Evolutionary conservation across 1,140 invertebrate species (phyloP).

Genomic region (Gryon sp.): DNA sequence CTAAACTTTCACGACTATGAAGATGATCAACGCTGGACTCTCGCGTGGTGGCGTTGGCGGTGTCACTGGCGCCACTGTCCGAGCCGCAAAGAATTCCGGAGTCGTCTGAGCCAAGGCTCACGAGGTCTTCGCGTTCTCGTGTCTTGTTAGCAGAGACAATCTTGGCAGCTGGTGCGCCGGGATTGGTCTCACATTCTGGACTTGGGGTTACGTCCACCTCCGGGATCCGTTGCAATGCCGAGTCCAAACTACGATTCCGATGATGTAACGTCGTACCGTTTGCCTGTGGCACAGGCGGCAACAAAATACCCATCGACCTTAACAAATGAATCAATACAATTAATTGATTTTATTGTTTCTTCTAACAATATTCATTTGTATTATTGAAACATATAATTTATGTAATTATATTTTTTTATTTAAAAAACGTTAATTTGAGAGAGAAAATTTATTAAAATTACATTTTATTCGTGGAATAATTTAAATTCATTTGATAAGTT

Average conservation of each 20-base stretch:
- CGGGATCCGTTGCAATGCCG: conserved; percentile 90
- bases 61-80: conserved; percentile 80
- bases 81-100: conserved; percentile 89
- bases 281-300: conserved; percentile 86
- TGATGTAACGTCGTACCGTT: conserved; percentile 85
- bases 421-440: too few relatives aligned
- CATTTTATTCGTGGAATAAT: too few relatives aligned
- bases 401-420: too few relatives aligned
- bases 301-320: conserved; percentile 88
- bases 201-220: conserved; percentile 90
- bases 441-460: too few relatives aligned
- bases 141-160: conserved; percentile 70
- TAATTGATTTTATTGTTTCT: not conserved
- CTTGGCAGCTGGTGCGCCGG: conserved; percentile 73
- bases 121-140: conserved; percentile 83
- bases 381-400: too few relatives aligned
- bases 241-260: conserved; percentile 92
- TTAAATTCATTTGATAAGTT: not conserved
- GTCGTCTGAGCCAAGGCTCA: conserved; percentile 91
- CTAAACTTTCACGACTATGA: conserved; percentile 84
- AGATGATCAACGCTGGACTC: conserved; percentile 79
- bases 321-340: conserved; percentile 16
- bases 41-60: conserved; percentile 72
- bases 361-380: too few relatives aligned
- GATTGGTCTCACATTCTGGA: conserved; percentile 84